These are phyloP conservation scores for Micronycteris hirsuta DNA, from an alignment of 2,113 vertebrate species.

Conservation along the genomic window DNA sequence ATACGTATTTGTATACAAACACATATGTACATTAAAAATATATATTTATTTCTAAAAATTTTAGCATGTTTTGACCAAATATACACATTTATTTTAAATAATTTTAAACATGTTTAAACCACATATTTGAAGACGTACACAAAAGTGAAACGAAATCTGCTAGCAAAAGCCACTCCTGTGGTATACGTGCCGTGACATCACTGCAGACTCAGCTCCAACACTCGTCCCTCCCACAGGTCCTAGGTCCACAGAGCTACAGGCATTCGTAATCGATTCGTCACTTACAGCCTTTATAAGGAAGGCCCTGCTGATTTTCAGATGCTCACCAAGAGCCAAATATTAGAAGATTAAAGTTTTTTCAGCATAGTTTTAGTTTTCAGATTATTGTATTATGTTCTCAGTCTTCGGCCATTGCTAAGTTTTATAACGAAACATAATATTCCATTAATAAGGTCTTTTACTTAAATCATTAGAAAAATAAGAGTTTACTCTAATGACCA, in stretches of 20 bases:
- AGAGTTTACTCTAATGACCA: background rate
- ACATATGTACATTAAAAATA: background rate
- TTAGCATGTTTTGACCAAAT: background rate
- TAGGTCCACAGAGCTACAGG: background rate
- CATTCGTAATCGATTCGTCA: too few relatives aligned
- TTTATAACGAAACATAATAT: background rate
- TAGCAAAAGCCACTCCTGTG: background rate
- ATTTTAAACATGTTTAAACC: background rate
- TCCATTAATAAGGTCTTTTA: background rate
- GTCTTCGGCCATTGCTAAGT: background rate
- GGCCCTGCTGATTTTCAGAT: background rate
- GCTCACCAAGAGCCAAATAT: background rate
- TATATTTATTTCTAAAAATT: background rate
- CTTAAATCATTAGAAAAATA: background rate
- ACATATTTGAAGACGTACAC: background rate
- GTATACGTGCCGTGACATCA: background rate
- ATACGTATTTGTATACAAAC: background rate
- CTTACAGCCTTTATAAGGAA: background rate
- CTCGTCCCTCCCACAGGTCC: accelerated
- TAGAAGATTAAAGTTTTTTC: background rate
- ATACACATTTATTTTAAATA: background rate
- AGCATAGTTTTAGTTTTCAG: background rate
- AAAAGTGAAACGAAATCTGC: background rate
- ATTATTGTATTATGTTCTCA: background rate
- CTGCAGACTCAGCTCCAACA: background rate